Percentiles rank a stretch among this genome's conserved stretches.
phyloP scores from a whole-genome alignment of 2,113 vertebrate genomes.

The Balaeniceps rex region DNA sequence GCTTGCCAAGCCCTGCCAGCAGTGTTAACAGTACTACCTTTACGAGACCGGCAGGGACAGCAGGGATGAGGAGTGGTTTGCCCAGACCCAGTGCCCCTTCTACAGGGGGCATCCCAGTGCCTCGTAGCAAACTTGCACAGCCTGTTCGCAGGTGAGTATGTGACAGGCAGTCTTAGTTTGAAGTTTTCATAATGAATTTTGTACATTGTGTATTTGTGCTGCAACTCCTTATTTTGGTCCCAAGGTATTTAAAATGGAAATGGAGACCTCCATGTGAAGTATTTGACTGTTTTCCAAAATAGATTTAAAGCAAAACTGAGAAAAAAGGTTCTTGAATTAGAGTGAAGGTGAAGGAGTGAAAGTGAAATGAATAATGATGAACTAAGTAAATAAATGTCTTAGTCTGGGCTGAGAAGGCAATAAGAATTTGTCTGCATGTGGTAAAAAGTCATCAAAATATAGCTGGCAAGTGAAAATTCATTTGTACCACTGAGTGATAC shows the following conservation, averaged over 20 bases:
- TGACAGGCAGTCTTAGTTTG: neutral
- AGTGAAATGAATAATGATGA: neutral
- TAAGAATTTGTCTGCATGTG: neutral
- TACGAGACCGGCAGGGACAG: slow-evolving; percentile 82
- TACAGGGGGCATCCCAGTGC: slow-evolving; percentile 88
- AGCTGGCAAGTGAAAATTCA: neutral
- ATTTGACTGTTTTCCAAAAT: neutral
- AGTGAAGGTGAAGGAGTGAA: neutral
- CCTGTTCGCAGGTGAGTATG: slow-evolving; percentile 89
- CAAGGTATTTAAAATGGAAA: neutral
- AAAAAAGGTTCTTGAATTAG: neutral
- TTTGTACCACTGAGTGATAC: neutral
- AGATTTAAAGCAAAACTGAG: neutral
- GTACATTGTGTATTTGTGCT: neutral
- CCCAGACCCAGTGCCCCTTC: slow-evolving; percentile 89
- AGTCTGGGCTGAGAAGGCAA: neutral
- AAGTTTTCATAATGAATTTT: neutral
- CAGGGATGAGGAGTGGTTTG: slow-evolving; percentile 83
- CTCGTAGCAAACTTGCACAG: slow-evolving; percentile 96
- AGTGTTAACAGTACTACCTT: slow-evolving; percentile 81
- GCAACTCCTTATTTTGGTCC: neutral
- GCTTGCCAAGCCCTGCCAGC: slow-evolving; percentile 67
- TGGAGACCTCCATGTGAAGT: neutral
- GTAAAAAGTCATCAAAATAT: neutral
- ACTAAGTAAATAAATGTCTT: neutral